These are phyloP conservation scores for Charadrius vociferus DNA, from an alignment of 2,113 vertebrate species.

Conservation along the genomic window DNA sequence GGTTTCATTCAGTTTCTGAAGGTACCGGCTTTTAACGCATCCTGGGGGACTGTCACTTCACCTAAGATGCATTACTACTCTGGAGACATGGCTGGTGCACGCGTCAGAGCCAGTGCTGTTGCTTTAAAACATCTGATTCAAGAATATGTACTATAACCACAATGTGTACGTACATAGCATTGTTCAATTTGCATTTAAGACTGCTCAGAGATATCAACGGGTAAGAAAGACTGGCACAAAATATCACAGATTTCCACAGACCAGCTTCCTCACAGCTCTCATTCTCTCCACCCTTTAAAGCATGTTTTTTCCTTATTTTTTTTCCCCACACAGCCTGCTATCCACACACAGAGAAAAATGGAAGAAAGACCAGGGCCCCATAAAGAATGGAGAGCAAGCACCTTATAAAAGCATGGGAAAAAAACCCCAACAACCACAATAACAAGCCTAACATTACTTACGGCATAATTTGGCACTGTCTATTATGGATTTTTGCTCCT, in stretches of 20 bases:
- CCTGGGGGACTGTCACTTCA: neutral
- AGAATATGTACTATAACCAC: fast-evolving
- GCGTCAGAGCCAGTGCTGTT: neutral
- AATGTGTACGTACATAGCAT: fast-evolving
- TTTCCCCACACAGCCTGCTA: neutral
- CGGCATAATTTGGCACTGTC: neutral
- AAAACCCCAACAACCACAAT: neutral
- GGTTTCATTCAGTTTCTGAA: neutral
- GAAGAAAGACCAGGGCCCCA: neutral
- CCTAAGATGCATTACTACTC: neutral
- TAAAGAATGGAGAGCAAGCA: neutral
- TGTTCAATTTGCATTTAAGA: neutral
- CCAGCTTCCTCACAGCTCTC: neutral
- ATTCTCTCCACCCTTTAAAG: neutral
- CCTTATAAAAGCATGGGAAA: neutral
- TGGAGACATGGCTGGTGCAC: neutral
- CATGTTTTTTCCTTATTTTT: neutral
- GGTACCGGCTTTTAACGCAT: neutral
- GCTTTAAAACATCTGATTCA: neutral
- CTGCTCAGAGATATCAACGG: neutral
- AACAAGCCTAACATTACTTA: neutral
- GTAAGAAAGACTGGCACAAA: neutral
- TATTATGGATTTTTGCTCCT: neutral
- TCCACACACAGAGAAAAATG: neutral
- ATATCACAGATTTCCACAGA: neutral